phyloP scores from a whole-genome alignment of 2,888 invertebrate species.

The Lumbricus terrestris region DNA sequence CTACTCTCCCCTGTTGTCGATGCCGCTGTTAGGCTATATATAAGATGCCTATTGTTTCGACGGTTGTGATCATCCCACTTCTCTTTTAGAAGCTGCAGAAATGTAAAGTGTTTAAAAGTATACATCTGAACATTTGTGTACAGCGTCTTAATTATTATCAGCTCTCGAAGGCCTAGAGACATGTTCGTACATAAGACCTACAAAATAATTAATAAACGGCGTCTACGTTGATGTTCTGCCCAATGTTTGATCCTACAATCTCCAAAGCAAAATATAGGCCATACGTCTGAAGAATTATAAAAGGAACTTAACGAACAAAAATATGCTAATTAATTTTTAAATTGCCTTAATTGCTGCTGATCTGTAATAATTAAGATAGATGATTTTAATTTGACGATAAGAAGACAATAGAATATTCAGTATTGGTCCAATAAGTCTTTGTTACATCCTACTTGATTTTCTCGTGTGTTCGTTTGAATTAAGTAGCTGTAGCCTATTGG shows the following conservation, averaged over 20 bases:
- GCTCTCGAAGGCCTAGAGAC: background rate
- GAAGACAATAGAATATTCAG: too few species aligned
- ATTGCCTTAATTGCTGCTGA: background rate
- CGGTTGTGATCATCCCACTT: too few species aligned
- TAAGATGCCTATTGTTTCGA: too few species aligned
- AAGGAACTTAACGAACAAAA: background rate
- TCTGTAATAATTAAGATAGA: background rate
- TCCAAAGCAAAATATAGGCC: background rate
- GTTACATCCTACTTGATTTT: background rate
- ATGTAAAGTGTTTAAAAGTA: too few species aligned
- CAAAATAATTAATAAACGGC: background rate
- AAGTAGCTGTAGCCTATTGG: too few species aligned
- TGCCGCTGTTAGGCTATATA: too few species aligned
- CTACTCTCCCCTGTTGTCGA: too few species aligned
- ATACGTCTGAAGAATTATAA: background rate
- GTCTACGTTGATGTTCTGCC: background rate
- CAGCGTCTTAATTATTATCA: background rate
- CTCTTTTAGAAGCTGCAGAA: too few species aligned
- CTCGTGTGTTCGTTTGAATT: too few species aligned
- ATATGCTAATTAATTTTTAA: background rate
- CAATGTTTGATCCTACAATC: background rate
- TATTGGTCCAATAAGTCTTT: background rate
- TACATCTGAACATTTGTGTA: too few species aligned
- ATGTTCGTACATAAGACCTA: too few species aligned
- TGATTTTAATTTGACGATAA: background rate